Evolutionary conservation across 2,113 vertebrate species (phyloP), one percentile per base, ranked within the genome.

Genomic region (Heterotilapia buettikoferi): DNA sequence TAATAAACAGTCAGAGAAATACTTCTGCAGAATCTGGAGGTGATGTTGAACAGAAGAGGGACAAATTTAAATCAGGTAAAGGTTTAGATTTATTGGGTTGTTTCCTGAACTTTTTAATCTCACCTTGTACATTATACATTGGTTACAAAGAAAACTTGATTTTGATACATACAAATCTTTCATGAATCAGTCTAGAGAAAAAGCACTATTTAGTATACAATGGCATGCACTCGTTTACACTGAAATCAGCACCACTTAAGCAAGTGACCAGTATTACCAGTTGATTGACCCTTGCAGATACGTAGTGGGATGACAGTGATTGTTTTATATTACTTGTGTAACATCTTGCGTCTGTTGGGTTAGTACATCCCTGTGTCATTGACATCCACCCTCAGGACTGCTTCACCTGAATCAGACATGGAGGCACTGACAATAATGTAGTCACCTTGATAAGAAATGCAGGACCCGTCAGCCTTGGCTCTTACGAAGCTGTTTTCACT

Each of bases 401-500:
- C 91, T 61, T 95, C 93, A 2, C 61, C 83, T 3, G 86, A 80
- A 47, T 94, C 93, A 12, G 94, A 92, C 94, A 95, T 95, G 83
- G 91, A 89, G 52, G 94, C 94, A 9, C 93, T 85, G 45, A 91
- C 68, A 5, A 82, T 76, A 5, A 89, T 29, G 14, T 90, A 93
- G 31, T 93, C 92, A 0, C 94, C 92, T 71, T 91, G 19, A 36
- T 88, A 94, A 8, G 86, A 90, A 47, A 92, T 71, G 73, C 59
- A 12, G 21, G 92, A 92, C 18, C 91, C 90, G 1, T 95, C 91
- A 47, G 90, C 93, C 83, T 94, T 93, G 16, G 82, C 92, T 86
- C 93, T 94, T 2, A 82, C 90, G 43, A 95, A 95, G 2, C 52
- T 81, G 16, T 61, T 83, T 73, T 94, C 92, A 54, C 40, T 83